Conservation (phyloP, 1,140 invertebrate species). For the Drosophila obscura region DNA sequence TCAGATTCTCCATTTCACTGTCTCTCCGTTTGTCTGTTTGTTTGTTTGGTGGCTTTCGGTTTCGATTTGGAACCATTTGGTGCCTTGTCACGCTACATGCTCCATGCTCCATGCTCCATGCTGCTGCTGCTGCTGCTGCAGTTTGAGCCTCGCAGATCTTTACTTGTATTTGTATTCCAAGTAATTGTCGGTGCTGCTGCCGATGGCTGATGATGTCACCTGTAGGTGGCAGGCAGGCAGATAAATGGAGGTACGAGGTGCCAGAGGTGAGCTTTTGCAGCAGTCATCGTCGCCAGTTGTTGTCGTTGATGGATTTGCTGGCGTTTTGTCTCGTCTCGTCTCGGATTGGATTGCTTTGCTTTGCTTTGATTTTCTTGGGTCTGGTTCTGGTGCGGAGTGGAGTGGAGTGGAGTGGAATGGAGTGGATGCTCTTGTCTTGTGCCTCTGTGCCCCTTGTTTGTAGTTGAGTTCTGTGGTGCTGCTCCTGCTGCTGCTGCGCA, state of each 20-base stretch:
- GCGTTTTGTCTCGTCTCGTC: constrained; percentile 38
- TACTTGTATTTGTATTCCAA: constrained; percentile 68
- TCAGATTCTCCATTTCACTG: neutral
- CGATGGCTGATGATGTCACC: constrained; percentile 61
- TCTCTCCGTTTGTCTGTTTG: constrained; percentile 14
- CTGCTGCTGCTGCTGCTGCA: constrained; percentile 9
- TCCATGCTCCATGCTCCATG: constrained; percentile 41
- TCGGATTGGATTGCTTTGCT: constrained; percentile 31
- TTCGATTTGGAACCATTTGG: constrained; percentile 31
- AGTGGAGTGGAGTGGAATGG: constrained; percentile 36
- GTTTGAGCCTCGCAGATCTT: constrained; percentile 58
- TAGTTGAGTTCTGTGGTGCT: neutral
- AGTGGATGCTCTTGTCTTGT: constrained; percentile 48
- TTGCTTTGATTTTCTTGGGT: constrained; percentile 30
- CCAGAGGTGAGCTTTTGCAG: constrained; percentile 45
- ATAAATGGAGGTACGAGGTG: constrained; percentile 45
- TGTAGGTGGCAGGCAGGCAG: constrained; percentile 16
- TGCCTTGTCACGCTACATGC: constrained; percentile 50
- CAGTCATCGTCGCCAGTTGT: constrained; percentile 39
- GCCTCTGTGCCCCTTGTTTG: too few species aligned
- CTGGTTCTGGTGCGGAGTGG: neutral
- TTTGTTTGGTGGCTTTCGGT: constrained; percentile 9
- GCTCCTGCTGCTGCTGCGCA: constrained; percentile 61
- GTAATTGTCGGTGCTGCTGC: constrained; percentile 60
- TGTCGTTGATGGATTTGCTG: constrained; percentile 73